Percentiles rank a stretch among this genome's conserved stretches.
These are phyloP conservation scores for Metellina segmentata DNA, from an alignment of 2,888 invertebrate genomes.

Conservation along the genomic window DNA sequence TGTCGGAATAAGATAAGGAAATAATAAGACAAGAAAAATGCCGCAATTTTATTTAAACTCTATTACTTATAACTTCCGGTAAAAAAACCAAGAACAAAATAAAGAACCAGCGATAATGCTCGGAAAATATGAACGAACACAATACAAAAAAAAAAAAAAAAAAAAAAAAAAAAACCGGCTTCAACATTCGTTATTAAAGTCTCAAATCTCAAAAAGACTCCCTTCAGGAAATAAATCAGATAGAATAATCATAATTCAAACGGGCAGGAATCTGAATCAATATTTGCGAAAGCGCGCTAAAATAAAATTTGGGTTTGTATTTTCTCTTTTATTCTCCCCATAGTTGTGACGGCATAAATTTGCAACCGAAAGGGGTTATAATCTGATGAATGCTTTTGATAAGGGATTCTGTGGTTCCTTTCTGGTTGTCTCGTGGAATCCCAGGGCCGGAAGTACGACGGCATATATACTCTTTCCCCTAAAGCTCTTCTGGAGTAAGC, in stretches of 20 bases:
- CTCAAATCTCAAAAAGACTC: not conserved
- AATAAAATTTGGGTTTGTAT: conserved; percentile 25
- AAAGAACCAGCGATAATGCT: too few relatives aligned
- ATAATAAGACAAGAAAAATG: too few relatives aligned
- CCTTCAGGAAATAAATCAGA: conserved; percentile 19
- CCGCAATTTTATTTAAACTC: too few relatives aligned
- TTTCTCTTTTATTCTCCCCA: not conserved
- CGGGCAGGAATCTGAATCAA: conserved; percentile 20
- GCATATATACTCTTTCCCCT: conserved; percentile 31
- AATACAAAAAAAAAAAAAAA: too few relatives aligned
- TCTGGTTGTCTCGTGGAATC: not conserved
- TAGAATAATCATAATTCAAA: conserved; percentile 12
- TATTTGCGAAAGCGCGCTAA: conserved; percentile 26
- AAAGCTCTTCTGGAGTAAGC: conserved; percentile 17
- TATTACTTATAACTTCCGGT: too few relatives aligned
- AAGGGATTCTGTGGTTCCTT: conserved; percentile 25
- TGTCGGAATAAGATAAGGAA: too few relatives aligned
- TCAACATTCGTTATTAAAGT: not conserved
- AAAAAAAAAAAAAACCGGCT: too few relatives aligned
- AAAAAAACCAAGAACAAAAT: too few relatives aligned
- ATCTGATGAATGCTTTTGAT: conserved; percentile 35
- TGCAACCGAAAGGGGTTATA: not conserved
- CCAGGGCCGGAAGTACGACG: not conserved
- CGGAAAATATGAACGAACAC: not conserved
- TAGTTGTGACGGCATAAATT: conserved; percentile 27